A percentile compares a stretch with the other conserved stretches of the same genome.
Conservation (phyloP, 2,888 invertebrate genomes). For the Phlogophora meticulosa region DNA sequence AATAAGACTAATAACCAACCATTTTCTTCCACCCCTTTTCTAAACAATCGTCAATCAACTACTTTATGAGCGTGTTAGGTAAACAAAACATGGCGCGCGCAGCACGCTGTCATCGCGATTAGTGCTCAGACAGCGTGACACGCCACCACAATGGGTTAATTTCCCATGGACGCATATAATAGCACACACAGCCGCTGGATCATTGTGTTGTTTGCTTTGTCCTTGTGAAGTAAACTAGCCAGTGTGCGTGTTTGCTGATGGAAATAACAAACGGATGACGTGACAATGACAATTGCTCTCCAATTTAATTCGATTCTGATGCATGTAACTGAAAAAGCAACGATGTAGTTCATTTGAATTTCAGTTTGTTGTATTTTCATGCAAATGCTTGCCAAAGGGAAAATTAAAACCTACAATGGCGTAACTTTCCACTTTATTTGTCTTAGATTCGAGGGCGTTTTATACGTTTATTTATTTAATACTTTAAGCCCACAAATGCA, state of each 20-base stretch:
- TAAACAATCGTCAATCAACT: conserved; percentile 25
- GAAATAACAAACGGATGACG: conserved; percentile 35
- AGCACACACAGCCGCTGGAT: conserved; percentile 37
- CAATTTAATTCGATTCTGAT: conserved; percentile 30
- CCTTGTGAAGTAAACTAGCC: conserved; percentile 41
- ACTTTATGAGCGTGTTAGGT: not conserved
- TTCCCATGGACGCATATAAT: conserved; percentile 57
- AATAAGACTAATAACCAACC: not conserved
- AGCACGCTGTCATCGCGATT: conserved; percentile 32
- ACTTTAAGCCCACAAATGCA: too few relatives aligned
- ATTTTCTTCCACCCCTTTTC: not conserved
- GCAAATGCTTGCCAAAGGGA: not conserved
- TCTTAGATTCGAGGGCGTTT: too few relatives aligned
- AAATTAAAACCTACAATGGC: not conserved
- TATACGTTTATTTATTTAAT: too few relatives aligned
- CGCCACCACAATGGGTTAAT: conserved; percentile 56
- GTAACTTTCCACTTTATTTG: not conserved
- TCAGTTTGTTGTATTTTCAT: not conserved
- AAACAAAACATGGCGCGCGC: conserved; percentile 7
- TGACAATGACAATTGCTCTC: conserved; percentile 20
- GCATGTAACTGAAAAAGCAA: conserved; percentile 15
- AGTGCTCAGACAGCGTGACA: conserved; percentile 34
- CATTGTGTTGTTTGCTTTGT: conserved; percentile 57
- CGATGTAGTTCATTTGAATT: conserved; percentile 15
- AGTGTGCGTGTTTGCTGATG: conserved; percentile 20